These are phyloP conservation scores for Grammatotria lemairii DNA, from an alignment of 2,113 vertebrate genomes.

Conservation along the genomic window DNA sequence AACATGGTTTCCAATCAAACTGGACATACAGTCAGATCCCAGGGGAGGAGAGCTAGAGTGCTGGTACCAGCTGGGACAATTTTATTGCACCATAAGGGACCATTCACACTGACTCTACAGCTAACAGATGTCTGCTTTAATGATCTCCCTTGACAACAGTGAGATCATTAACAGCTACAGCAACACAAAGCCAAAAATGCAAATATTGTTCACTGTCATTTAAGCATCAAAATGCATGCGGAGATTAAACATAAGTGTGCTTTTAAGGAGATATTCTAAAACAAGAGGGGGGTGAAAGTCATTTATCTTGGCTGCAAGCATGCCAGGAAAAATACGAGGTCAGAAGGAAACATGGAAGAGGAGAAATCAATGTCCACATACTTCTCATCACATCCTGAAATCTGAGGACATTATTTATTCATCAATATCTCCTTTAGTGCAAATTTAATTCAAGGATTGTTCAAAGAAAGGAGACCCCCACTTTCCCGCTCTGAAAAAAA, in stretches of 20 bases:
- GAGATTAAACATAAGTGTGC: background rate
- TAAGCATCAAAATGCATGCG: background rate
- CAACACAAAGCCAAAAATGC: slow-evolving; percentile 8
- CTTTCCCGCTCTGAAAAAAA: background rate
- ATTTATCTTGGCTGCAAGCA: background rate
- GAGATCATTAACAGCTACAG: slow-evolving; percentile 38
- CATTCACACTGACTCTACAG: slow-evolving; percentile 40
- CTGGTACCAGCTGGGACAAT: slow-evolving; percentile 47
- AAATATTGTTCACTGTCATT: background rate
- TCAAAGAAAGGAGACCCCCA: background rate
- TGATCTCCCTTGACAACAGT: slow-evolving; percentile 58
- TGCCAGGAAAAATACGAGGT: background rate
- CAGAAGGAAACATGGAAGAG: background rate
- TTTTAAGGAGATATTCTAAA: background rate
- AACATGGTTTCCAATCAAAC: background rate
- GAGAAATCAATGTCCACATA: background rate
- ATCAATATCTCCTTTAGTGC: background rate
- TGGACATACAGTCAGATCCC: background rate
- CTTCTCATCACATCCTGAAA: background rate
- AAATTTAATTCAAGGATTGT: slow-evolving; percentile 4
- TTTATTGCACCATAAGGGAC: slow-evolving; percentile 52
- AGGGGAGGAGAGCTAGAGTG: background rate
- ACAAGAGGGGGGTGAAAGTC: background rate
- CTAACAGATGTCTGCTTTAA: slow-evolving; percentile 64
- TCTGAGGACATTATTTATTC: slow-evolving; percentile 28